phyloP scores from a whole-genome alignment of 2,113 vertebrate genomes.

The Cavia aperea region DNA sequence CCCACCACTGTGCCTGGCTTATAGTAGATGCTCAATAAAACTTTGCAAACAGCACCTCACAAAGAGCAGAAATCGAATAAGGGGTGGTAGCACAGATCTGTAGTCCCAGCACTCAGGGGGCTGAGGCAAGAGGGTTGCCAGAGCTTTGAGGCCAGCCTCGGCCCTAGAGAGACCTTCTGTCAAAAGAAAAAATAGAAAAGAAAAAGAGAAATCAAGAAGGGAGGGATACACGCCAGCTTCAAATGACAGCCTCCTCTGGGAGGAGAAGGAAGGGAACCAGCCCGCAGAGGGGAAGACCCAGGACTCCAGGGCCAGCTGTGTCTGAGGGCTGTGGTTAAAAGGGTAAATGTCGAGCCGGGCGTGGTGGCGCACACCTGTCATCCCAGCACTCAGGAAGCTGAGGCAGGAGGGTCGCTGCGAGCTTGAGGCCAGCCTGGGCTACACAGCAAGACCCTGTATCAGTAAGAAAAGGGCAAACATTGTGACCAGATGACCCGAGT shows the following conservation, averaged over 20 bases:
- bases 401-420: too few species aligned
- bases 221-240: not conserved
- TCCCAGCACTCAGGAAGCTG: too few species aligned
- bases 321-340: not conserved
- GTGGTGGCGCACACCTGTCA: too few species aligned
- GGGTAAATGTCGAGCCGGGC: not conserved
- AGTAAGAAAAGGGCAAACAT: not conserved
- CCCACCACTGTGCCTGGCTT: not conserved
- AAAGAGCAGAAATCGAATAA: not conserved
- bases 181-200: too few species aligned
- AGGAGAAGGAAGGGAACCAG: not conserved
- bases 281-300: not conserved
- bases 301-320: too few species aligned
- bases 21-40: not conserved
- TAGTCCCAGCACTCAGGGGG: not conserved
- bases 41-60: not conserved
- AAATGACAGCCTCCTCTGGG: too few species aligned
- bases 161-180: too few species aligned
- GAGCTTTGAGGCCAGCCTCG: too few species aligned
- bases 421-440: too few species aligned
- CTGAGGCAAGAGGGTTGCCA: too few species aligned
- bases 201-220: too few species aligned
- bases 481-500: not conserved
- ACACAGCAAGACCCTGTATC: not conserved
- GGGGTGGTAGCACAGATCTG: not conserved